Percentiles rank a stretch among this genome's conserved stretches.
phyloP scores from a whole-genome alignment of 2,888 invertebrate genomes.

The Scrobipalpa atriplicella region DNA sequence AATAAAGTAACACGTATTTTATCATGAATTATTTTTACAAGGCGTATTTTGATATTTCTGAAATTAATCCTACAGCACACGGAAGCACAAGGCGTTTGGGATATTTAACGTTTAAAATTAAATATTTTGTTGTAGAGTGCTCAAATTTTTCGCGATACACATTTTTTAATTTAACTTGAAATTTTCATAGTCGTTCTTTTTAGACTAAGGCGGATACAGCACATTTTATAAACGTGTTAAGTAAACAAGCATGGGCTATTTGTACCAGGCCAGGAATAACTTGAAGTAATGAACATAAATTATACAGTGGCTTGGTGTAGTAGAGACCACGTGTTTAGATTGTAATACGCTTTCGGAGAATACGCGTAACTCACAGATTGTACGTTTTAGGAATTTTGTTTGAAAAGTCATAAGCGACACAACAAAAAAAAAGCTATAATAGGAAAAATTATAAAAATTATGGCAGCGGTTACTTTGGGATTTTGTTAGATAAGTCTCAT shows the following conservation, averaged over 20 bases:
- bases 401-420: not conserved
- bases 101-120: conserved; percentile 19
- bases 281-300: conserved; percentile 57
- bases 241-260: conserved; percentile 43
- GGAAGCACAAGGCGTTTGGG: conserved; percentile 30
- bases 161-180: not conserved
- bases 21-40: conserved; percentile 64
- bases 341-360: conserved; percentile 28
- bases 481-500: no score
- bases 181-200: not conserved
- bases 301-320: conserved; percentile 43
- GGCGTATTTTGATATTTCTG: conserved; percentile 47
- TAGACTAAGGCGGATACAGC: conserved; percentile 21
- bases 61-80: conserved; percentile 50
- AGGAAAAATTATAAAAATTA: no score
- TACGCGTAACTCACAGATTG: conserved; percentile 15
- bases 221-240: conserved; percentile 28
- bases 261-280: conserved; percentile 56
- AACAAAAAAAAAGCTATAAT: no score
- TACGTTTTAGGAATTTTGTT: not conserved
- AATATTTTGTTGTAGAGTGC: not conserved
- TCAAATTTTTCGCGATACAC: not conserved
- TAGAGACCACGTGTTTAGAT: conserved; percentile 49
- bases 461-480: no score
- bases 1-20: conserved; percentile 74